phyloP scores from a whole-genome alignment of 2,888 invertebrate species.

The Calameuta idolon region DNA sequence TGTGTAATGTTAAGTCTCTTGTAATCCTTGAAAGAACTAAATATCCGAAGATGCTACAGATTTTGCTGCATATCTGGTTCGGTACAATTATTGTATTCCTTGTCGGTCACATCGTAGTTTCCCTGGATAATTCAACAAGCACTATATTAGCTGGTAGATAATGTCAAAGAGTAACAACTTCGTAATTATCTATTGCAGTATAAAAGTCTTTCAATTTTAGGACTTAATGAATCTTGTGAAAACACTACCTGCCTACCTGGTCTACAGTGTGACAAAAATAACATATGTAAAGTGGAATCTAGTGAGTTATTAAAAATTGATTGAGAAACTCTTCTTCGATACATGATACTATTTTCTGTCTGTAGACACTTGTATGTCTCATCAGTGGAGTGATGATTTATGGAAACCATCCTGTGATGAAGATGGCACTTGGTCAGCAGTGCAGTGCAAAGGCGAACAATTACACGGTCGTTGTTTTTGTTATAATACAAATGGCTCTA shows the following conservation, averaged over 20 bases:
- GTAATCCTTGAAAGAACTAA: background rate
- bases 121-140: background rate
- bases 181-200: background rate
- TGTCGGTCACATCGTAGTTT: background rate
- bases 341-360: background rate
- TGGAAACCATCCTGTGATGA: conserved; percentile 28
- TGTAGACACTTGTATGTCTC: conserved; percentile 11
- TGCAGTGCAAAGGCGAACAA: conserved; percentile 33
- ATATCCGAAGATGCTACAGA: background rate
- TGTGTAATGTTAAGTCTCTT: background rate
- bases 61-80: background rate
- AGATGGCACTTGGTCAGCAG: conserved; percentile 28
- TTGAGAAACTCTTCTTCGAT: background rate
- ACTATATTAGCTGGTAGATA: background rate
- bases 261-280: background rate
- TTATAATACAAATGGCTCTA: conserved; percentile 70
- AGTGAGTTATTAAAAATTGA: background rate
- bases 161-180: background rate
- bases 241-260: conserved; percentile 16
- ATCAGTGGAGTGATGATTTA: conserved; percentile 14
- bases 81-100: background rate
- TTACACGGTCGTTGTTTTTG: conserved; percentile 71
- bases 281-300: conserved; percentile 12
- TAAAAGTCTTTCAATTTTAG: conserved; percentile 9
- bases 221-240: conserved; percentile 9